Conservation (phyloP, 2,797 vertebrate genomes). For the Onychomys torridus region DNA sequence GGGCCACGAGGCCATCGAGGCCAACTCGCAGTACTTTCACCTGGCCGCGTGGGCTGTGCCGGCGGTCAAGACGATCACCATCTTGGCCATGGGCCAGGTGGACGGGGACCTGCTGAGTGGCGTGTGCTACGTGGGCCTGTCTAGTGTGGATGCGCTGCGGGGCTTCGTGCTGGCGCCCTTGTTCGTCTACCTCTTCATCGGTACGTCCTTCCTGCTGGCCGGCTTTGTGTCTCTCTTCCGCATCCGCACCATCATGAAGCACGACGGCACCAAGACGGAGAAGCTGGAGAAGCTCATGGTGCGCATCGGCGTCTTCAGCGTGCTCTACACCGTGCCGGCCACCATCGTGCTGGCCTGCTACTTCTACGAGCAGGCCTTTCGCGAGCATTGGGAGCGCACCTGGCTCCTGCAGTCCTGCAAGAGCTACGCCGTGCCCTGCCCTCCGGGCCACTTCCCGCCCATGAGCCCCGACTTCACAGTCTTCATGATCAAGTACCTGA, state of each 20-base stretch:
- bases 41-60: constrained; percentile 98
- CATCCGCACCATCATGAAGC: constrained; percentile 99
- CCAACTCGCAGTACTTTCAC: constrained; percentile 99
- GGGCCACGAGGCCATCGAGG: constrained; percentile 99
- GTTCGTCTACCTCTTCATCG: constrained; percentile 98
- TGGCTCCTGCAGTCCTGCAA: constrained; percentile 95
- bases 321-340: constrained; percentile 98
- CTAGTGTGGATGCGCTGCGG: constrained; percentile 95
- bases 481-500: constrained; percentile 97
- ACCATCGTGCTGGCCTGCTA: constrained; percentile 98
- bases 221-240: constrained; percentile 98
- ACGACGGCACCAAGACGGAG: constrained; percentile 98
- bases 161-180: constrained; percentile 97
- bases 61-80: constrained; percentile 98
- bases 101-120: constrained; percentile 97
- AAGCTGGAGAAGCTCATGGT: constrained; percentile 99
- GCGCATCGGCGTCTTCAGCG: constrained; percentile 97
- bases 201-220: constrained; percentile 99
- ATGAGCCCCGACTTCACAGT: constrained; percentile 94
- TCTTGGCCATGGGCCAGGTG: constrained; percentile 98
- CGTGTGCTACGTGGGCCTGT: constrained; percentile 97
- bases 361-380: constrained; percentile 99
- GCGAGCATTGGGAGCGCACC: constrained; percentile 97
- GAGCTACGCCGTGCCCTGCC: constrained; percentile 93
- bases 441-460: constrained; percentile 88